phyloP scores from a whole-genome alignment of 2,113 vertebrate genomes.

The Rhinoderma darwinii region DNA sequence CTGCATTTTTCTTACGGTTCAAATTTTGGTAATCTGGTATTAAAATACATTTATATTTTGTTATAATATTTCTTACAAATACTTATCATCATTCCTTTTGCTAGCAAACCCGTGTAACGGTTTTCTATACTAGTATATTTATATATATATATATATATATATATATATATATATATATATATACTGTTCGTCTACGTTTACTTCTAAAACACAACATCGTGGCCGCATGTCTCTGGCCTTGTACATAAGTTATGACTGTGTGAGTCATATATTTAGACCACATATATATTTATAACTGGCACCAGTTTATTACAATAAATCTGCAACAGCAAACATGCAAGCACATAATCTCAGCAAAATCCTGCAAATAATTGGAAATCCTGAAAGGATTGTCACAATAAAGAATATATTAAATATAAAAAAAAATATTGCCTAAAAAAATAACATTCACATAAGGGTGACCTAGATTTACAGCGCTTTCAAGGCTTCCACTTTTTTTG shows the following conservation, averaged over 20 bases:
- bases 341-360: constrained; percentile 7
- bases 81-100: no score
- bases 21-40: no score
- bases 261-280: background rate
- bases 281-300: constrained; percentile 31
- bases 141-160: no score
- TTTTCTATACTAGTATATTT: no score
- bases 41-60: no score
- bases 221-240: constrained; percentile 1
- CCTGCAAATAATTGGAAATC: constrained; percentile 2
- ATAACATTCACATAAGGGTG: background rate
- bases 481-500: constrained; percentile 4
- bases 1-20: no score
- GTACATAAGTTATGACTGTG: background rate
- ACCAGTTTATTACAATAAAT: constrained; percentile 11
- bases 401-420: no score
- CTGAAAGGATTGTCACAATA: background rate
- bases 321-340: background rate
- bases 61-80: no score
- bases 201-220: background rate
- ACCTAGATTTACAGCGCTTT: constrained; percentile 47
- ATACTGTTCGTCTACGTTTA: background rate
- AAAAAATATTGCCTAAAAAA: background rate
- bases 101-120: no score
- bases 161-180: no score